Conservation (phyloP, 2,113 vertebrate genomes). For the Scomber japonicus region DNA sequence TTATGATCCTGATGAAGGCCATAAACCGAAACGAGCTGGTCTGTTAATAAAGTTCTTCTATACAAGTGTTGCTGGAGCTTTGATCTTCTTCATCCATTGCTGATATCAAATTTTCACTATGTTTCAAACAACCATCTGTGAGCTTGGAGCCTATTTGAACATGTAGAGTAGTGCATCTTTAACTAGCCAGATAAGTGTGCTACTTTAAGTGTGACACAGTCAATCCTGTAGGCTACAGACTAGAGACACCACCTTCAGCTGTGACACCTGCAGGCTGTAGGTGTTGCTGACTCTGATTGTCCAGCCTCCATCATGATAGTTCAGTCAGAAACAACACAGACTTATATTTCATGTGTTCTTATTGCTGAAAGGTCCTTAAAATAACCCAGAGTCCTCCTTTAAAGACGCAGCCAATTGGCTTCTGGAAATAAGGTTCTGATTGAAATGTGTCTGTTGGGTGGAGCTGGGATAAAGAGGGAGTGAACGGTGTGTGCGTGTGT, state of each 20-base stretch:
- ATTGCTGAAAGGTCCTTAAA: neutral
- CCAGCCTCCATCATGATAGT: neutral
- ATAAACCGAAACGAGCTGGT: too few relatives aligned
- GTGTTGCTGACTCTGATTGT: neutral
- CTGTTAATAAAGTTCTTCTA: too few relatives aligned
- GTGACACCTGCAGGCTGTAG: neutral
- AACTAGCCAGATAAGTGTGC: too few relatives aligned
- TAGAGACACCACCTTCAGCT: neutral
- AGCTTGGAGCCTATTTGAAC: too few relatives aligned
- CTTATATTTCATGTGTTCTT: neutral
- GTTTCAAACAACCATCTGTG: too few relatives aligned
- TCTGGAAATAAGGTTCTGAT: neutral
- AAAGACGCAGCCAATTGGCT: neutral
- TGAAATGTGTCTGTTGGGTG: slow-evolving; percentile 5
- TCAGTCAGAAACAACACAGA: neutral
- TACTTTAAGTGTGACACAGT: too few relatives aligned
- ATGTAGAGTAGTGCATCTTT: too few relatives aligned
- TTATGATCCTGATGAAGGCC: too few relatives aligned
- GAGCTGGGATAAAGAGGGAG: neutral
- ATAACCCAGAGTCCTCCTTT: neutral
- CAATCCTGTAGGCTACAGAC: too few relatives aligned
- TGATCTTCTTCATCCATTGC: too few relatives aligned
- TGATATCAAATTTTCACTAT: too few relatives aligned
- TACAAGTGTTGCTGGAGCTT: too few relatives aligned
- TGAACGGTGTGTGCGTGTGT: neutral